These are phyloP conservation scores for Embidobia sp. DNA, from an alignment of 2,888 invertebrate genomes.

Conservation along the genomic window DNA sequence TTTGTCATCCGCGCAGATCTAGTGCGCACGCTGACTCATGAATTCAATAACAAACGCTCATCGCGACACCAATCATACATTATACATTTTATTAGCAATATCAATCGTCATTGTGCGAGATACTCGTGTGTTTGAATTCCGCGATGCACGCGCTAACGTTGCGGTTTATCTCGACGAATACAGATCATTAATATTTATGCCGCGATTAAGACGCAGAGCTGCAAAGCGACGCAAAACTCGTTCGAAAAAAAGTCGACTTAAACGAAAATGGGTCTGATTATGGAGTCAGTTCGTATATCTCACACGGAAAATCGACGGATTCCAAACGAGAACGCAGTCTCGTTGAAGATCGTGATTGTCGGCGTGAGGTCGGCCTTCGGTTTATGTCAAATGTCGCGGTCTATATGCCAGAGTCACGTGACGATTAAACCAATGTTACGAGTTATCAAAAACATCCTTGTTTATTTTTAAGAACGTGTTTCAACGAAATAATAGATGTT, in stretches of 20 bases:
- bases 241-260: not conserved
- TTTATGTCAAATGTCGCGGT: conserved; percentile 50
- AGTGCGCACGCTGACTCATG: conserved; percentile 33
- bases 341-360: conserved; percentile 29
- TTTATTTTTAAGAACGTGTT: no score
- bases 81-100: conserved; percentile 46
- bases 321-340: conserved; percentile 42
- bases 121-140: conserved; percentile 20
- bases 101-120: conserved; percentile 16
- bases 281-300: conserved; percentile 3
- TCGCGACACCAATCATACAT: conserved; percentile 34
- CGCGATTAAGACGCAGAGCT: conserved; percentile 1
- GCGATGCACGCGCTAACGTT: conserved; percentile 14
- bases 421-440: not conserved
- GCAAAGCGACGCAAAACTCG: conserved; percentile 13
- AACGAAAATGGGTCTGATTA: conserved; percentile 33
- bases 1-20: conserved; percentile 27
- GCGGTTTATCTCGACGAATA: conserved; percentile 19
- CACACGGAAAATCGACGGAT: conserved; percentile 9
- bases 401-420: conserved; percentile 13
- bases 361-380: conserved; percentile 37
- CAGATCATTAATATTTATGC: conserved; percentile 26
- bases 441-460: no score
- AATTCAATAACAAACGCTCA: conserved; percentile 32
- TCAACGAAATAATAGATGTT: no score